These are phyloP conservation scores for Thereva unica DNA, from an alignment of 2,888 invertebrate genomes.

Conservation along the genomic window DNA sequence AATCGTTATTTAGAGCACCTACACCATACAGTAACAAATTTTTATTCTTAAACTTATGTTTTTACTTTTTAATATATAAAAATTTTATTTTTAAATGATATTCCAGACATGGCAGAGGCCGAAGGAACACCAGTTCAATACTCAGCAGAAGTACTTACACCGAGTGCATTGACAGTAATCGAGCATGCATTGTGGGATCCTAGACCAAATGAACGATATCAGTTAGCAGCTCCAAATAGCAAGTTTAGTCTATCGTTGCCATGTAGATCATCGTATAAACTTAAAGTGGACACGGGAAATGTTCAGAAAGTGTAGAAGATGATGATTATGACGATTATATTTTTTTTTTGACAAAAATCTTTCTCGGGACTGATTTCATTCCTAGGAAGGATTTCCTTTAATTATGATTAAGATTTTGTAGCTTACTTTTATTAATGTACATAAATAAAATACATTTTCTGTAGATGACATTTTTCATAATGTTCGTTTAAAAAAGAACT, in stretches of 20 bases:
- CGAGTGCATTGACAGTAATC: slow-evolving; percentile 64
- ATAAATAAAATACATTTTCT: slow-evolving; percentile 21
- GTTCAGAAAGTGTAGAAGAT: slow-evolving; percentile 39
- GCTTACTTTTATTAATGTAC: slow-evolving; percentile 21
- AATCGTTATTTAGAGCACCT: slow-evolving; percentile 70
- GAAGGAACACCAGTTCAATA: slow-evolving; percentile 68
- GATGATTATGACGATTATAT: slow-evolving; percentile 35
- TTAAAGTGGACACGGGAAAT: slow-evolving; percentile 41
- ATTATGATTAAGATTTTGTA: slow-evolving; percentile 4
- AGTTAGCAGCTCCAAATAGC: slow-evolving; percentile 52
- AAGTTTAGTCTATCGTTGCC: slow-evolving; percentile 58
- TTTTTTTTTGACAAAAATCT: slow-evolving; percentile 39
- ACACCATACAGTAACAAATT: slow-evolving; percentile 59
- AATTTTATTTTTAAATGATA: not conserved
- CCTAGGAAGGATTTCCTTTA: slow-evolving; percentile 4
- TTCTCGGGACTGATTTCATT: slow-evolving; percentile 37
- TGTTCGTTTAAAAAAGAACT: too few species aligned
- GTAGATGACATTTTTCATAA: slow-evolving; percentile 16
- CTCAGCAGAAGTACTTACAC: slow-evolving; percentile 66
- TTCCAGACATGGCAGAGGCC: slow-evolving; percentile 54
- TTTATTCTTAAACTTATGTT: slow-evolving; percentile 40
- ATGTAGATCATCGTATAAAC: slow-evolving; percentile 57
- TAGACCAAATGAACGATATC: slow-evolving; percentile 61
- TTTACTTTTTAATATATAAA: not conserved
- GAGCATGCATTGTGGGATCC: slow-evolving; percentile 67